A percentile compares a stretch with the other conserved stretches of the same genome.
Evolutionary conservation across 2,888 invertebrate genomes (phyloP).

Genomic region (Idaea aversata): DNA sequence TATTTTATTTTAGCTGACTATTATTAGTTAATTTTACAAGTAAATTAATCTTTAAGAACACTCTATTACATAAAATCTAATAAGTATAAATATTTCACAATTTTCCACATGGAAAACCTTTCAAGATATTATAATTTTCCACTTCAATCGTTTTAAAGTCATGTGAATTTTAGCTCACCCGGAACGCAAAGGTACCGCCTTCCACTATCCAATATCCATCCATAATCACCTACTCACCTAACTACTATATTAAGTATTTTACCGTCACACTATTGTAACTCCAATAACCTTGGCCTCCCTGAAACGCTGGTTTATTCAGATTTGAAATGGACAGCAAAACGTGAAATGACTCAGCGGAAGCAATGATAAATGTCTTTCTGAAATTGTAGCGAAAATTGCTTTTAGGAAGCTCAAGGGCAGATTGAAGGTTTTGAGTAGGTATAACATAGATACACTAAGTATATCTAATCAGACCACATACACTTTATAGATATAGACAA

Average conservation of each 20-base stretch:
- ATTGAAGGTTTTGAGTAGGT: not conserved
- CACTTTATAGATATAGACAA: no score
- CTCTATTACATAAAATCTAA: no score
- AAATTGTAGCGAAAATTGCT: slow-evolving; percentile 1
- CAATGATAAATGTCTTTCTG: slow-evolving; percentile 16
- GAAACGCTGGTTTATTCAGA: slow-evolving; percentile 30
- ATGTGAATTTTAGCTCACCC: slow-evolving; percentile 22
- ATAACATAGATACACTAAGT: not conserved
- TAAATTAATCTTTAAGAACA: no score
- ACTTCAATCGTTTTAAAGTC: slow-evolving; percentile 22
- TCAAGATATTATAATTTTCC: slow-evolving; percentile 9
- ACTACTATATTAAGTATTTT: slow-evolving; percentile 9
- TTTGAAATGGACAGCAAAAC: slow-evolving; percentile 33
- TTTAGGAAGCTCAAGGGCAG: not conserved
- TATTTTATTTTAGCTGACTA: no score
- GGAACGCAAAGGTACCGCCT: slow-evolving; percentile 15
- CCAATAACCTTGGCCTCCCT: slow-evolving; percentile 37
- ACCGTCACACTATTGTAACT: slow-evolving; percentile 35
- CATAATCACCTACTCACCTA: not conserved
- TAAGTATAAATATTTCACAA: not conserved
- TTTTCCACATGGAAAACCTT: not conserved
- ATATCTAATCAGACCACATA: no score
- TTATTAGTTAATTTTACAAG: no score
- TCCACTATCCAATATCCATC: no score
- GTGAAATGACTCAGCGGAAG: slow-evolving; percentile 33